These are phyloP conservation scores for Odontesthes bonariensis DNA, from an alignment of 2,113 vertebrate genomes.

Conservation along the genomic window DNA sequence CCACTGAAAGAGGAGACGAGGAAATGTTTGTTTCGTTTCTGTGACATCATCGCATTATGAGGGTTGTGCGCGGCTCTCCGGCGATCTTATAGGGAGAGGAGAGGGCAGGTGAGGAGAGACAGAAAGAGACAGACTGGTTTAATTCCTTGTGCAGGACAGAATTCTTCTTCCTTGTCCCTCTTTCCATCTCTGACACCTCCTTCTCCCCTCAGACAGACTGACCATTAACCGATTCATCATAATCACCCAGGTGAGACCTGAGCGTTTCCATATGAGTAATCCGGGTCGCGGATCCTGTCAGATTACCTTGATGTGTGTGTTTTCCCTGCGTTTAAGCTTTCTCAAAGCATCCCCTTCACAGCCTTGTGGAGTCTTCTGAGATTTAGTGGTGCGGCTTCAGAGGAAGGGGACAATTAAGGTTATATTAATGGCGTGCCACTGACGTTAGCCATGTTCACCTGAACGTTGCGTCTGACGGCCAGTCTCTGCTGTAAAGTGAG, in stretches of 20 bases:
- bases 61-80: conserved; percentile 8
- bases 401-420: conserved; percentile 68
- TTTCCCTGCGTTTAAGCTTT: conserved; percentile 57
- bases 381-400: conserved; percentile 38
- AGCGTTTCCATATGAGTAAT: conserved; percentile 72
- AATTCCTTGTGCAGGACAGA: conserved; percentile 24
- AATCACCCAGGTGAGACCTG: conserved; percentile 71
- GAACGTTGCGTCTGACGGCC: conserved; percentile 38
- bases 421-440: conserved; percentile 75
- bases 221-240: conserved; percentile 53
- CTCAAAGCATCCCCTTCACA: conserved; percentile 38
- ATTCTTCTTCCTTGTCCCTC: conserved; percentile 20
- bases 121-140: conserved; percentile 34
- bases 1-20: conserved; percentile 35
- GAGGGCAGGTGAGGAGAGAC: conserved; percentile 47
- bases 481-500: conserved; percentile 64
- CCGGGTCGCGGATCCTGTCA: conserved; percentile 64
- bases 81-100: conserved; percentile 3
- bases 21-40: conserved; percentile 52
- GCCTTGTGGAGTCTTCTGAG: conserved; percentile 47
- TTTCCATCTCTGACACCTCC: conserved; percentile 52
- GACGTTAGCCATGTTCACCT: conserved; percentile 71
- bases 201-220: conserved; percentile 32
- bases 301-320: conserved; percentile 70
- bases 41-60: conserved; percentile 57